Evolutionary conservation across 1,140 invertebrate species (phyloP).

Genomic region (Drosophila bifasciata): DNA sequence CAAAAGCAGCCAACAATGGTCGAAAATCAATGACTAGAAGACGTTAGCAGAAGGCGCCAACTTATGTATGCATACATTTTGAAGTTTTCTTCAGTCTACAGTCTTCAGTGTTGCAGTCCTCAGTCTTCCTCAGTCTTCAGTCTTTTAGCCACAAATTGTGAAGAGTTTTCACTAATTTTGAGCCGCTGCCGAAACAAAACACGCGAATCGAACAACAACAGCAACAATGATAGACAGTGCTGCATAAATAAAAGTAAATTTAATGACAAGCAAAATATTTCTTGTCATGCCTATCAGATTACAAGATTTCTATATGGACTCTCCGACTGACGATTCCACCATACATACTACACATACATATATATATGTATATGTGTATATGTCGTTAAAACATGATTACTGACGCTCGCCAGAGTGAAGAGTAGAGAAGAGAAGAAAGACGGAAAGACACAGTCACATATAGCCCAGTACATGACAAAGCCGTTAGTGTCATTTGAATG

Average conservation of each 20-base stretch:
- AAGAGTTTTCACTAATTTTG: slow-evolving; percentile 81
- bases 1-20: slow-evolving; percentile 46
- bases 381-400: slow-evolving; percentile 81
- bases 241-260: slow-evolving; percentile 83
- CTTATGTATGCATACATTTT: slow-evolving; percentile 68
- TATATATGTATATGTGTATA: slow-evolving; percentile 42
- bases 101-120: background rate
- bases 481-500: slow-evolving; percentile 81
- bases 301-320: slow-evolving; percentile 81
- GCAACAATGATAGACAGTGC: slow-evolving; percentile 70
- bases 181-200: slow-evolving; percentile 77
- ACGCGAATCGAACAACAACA: slow-evolving; percentile 66
- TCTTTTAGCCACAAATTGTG: slow-evolving; percentile 73
- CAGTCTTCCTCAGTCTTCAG: slow-evolving; percentile 27
- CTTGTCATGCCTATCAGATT: slow-evolving; percentile 82
- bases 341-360: slow-evolving; percentile 37
- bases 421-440: slow-evolving; percentile 29
- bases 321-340: slow-evolving; percentile 70
- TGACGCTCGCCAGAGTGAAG: slow-evolving; percentile 68
- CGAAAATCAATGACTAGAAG: slow-evolving; percentile 73
- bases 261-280: slow-evolving; percentile 83
- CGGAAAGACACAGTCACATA: slow-evolving; percentile 51
- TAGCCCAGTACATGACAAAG: slow-evolving; percentile 72
- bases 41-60: slow-evolving; percentile 62
- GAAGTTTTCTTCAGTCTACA: slow-evolving; percentile 44